Percentiles rank a stretch among this genome's conserved stretches.
Evolutionary conservation across 1,140 invertebrate genomes (phyloP).

Genomic region (Drosophila mayri): DNA sequence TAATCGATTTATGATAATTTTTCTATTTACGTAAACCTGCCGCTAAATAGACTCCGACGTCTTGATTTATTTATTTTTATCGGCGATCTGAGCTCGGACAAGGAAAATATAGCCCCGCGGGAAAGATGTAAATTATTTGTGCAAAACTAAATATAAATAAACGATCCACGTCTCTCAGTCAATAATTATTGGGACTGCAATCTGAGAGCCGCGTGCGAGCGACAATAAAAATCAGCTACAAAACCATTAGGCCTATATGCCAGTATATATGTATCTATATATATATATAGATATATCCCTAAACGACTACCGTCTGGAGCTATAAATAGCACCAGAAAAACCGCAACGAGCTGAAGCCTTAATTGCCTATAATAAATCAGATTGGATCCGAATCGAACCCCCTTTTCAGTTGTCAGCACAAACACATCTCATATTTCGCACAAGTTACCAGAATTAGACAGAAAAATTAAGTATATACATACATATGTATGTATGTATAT

Average conservation of each 20-base stretch:
- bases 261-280: not conserved
- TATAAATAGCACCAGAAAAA: slow-evolving; percentile 40
- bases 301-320: slow-evolving; percentile 25
- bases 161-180: slow-evolving; percentile 9
- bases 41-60: slow-evolving; percentile 7
- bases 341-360: slow-evolving; percentile 22
- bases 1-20: not conserved
- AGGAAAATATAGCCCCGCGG: slow-evolving; percentile 18
- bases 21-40: not conserved
- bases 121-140: slow-evolving; percentile 28
- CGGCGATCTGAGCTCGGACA: slow-evolving; percentile 4
- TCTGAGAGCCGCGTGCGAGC: slow-evolving; percentile 16
- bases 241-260: slow-evolving; percentile 42
- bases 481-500: not conserved
- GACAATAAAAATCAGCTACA: slow-evolving; percentile 47
- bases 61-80: slow-evolving; percentile 9
- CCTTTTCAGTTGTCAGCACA: slow-evolving; percentile 9
- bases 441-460: slow-evolving; percentile 18
- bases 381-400: slow-evolving; percentile 13
- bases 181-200: slow-evolving; percentile 31
- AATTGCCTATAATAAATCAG: slow-evolving; percentile 39
- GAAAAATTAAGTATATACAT: not conserved
- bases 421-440: slow-evolving; percentile 41
- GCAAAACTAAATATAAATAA: slow-evolving; percentile 8
- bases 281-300: slow-evolving; percentile 9